Base-by-base conservation (phyloP, 37 sponge, comb jelly and placozoan species). In the Oscarella lobularis region DNA sequence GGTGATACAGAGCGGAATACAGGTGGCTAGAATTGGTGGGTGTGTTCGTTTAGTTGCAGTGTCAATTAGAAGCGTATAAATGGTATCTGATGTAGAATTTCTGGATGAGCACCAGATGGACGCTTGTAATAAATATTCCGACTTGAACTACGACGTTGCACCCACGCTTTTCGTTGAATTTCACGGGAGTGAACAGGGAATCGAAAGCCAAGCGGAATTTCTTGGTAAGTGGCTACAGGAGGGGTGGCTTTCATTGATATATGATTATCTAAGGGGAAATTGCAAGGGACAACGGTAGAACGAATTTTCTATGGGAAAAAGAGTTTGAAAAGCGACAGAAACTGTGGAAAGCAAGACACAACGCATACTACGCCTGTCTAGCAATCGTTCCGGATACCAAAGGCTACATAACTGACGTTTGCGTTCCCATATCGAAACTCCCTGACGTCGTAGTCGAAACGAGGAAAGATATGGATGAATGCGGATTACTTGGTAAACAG, bases 131-230 rank as follows among this genome's bases (percentile, higher is more conserved):
- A 65, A 39, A 32, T 90, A 81, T 77, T 80, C 77, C n/a, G 71
- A 83, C 32, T 73, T 94, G 37, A 39, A 68, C 9, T 78, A 73
- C 32, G 73, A 74, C 30, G 83, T 84, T 0, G 72, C 79, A 0
- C 87, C 90, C 0, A 90, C 90, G 2, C 86, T 94, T 1, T 94
- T 94, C 41, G 27, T 94, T 32, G 95, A 94, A 82, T 90, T 94
- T 74, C 67, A 67, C 41, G 95, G 95, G 48, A 80, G 85, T 0
- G 70, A 66, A 2, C 70, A 73, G 5, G 66, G 80, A 31, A 86
- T 94, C 3, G 77, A 80, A 39, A 88, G 87, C 35, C 88, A 90
- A 39, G 74, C 82, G 6, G 73, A 76, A 36, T 33, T 82, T 73
- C 90, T 79, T n/a, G 65, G 86, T 85, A 81, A 66, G 84, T 30